Evolutionary conservation across 2,113 vertebrate species (phyloP), one percentile per base, ranked within the genome.

Genomic region (Leptodactylus fuscus): DNA sequence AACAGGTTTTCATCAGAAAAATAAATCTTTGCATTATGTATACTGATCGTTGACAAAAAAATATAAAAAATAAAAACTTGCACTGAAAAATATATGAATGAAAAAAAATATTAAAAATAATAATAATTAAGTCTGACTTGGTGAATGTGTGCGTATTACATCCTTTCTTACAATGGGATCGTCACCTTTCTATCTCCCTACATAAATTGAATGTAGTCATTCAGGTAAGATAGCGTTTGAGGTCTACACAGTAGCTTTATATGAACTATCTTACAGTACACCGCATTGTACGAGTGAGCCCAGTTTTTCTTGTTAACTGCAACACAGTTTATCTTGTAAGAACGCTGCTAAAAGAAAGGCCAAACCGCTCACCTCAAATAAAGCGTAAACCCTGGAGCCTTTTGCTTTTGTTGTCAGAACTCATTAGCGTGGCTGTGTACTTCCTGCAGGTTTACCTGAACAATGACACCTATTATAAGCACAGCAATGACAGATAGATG

Each of bases 391-490:
- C 82, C 70, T 62, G 71, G 36, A 83, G 82, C 82, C 24, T 73
- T 71, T 83, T 75, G 53, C 82, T 62, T 83, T 83, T 83, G 81
- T 83, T 83, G 82, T 83, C 82, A 83, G 34, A 75, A 62, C 44
- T 75, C 69, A 83, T 83, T 75, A 83, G 34, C 18, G 16, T 83
- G 15, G 16, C 36, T 7, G 51, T 27, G 41, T 44, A 73, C 71
- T 75, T 74, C 53, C 48, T 62, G 24, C 71, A 58, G 41, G n/a
- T 75, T 83, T 58, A 83, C 82, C 82, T 83, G 70, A 83, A 83
- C 69, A 82, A 82, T 70, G 71, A 49, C 49, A 60, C 82, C 27
- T 48, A 75, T 75, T 75, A 62, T 44, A 44, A 58, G n/a, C 80
- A 70, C 8, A 73, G 81, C 32, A 74, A 62, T 83, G 82, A 75